phyloP scores from a whole-genome alignment of 2,888 invertebrate species.

The Leucozona laternaria region DNA sequence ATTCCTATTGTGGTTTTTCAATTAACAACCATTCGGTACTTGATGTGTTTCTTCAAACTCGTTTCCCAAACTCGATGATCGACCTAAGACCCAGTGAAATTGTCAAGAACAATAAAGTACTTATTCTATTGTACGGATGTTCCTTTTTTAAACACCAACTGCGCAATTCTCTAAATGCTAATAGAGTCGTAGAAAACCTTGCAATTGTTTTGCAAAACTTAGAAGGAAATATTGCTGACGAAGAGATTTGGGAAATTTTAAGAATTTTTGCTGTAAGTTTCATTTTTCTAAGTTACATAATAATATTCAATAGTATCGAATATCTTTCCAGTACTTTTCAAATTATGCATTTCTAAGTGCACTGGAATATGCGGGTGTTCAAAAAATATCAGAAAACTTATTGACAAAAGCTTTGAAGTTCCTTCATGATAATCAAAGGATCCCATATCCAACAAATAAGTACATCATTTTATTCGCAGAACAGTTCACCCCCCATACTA shows the following conservation, averaged over 20 bases:
- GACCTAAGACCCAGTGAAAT: constrained; percentile 6
- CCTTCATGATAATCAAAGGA: not conserved
- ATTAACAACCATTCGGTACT: constrained; percentile 37
- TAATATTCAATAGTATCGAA: not conserved
- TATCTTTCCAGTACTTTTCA: constrained; percentile 43
- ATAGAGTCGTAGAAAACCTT: constrained; percentile 45
- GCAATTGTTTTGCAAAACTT: constrained; percentile 19
- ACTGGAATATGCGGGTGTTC: constrained; percentile 47
- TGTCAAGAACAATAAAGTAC: not conserved
- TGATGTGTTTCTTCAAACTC: constrained; percentile 32
- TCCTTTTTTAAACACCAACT: constrained; percentile 34
- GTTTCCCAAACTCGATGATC: constrained; percentile 5
- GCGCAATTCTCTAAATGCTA: not conserved
- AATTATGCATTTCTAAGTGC: constrained; percentile 34
- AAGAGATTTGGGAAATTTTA: constrained; percentile 47
- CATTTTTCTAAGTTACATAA: no score
- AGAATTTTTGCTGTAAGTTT: constrained; percentile 43
- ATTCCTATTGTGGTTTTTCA: not conserved
- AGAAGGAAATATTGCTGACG: not conserved
- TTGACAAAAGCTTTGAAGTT: constrained; percentile 3
- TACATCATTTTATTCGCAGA: constrained; percentile 25
- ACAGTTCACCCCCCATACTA: not conserved
- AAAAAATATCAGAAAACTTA: constrained; percentile 37
- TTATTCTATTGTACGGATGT: constrained; percentile 46
- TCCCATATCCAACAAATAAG: constrained; percentile 19